phyloP scores from a whole-genome alignment of 2,888 invertebrate species.

The Lutraria lutraria region DNA sequence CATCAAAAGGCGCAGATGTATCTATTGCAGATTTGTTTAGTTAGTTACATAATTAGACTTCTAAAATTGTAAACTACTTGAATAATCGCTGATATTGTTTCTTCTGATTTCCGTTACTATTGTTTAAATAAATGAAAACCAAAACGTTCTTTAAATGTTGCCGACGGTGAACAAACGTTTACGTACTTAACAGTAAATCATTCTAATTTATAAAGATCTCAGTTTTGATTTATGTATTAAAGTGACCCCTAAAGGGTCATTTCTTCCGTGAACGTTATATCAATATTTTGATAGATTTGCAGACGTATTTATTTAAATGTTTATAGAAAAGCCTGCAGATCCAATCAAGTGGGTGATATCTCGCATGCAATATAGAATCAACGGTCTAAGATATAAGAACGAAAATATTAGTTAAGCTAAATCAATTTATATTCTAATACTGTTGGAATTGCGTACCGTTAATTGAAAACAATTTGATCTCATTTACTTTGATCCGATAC shows the following conservation, averaged over 20 bases:
- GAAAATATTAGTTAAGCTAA: conserved; percentile 8
- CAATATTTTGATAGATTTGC: conserved; percentile 35
- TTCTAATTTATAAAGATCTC: background rate
- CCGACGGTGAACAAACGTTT: background rate
- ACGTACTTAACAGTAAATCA: background rate
- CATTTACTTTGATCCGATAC: conserved; percentile 46
- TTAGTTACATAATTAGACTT: no score
- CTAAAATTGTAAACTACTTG: no score
- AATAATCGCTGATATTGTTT: no score
- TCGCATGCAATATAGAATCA: conserved; percentile 7
- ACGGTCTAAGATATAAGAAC: background rate
- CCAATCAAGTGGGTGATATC: conserved; percentile 42
- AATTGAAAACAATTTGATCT: conserved; percentile 40
- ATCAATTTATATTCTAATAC: conserved; percentile 3
- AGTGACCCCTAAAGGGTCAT: conserved; percentile 26
- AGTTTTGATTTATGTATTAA: conserved; percentile 40
- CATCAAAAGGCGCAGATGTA: no score
- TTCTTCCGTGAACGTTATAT: background rate
- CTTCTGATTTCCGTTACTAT: no score
- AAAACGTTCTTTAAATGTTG: background rate
- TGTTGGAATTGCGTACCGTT: conserved; percentile 21
- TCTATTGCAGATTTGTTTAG: no score
- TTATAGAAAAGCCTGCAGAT: conserved; percentile 35
- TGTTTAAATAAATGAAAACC: background rate
- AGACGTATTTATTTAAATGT: conserved; percentile 48